Conservation (phyloP, 2,888 invertebrate species). For the Parochlus steinenii region DNA sequence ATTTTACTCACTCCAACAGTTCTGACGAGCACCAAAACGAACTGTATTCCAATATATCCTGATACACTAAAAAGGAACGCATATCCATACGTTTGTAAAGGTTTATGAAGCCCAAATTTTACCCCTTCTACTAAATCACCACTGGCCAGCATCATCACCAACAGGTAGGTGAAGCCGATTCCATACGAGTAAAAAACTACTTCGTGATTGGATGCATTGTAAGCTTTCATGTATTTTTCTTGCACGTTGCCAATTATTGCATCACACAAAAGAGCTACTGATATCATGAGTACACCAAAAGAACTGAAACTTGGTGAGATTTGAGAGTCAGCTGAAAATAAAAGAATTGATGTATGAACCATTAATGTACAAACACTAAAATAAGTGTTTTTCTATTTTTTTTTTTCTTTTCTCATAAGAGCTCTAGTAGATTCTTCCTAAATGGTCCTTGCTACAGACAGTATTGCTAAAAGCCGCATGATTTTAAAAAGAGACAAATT, state of each 20-base stretch:
- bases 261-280: conserved; percentile 78
- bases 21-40: conserved; percentile 77
- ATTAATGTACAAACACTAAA: conserved; percentile 5
- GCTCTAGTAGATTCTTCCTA: neutral
- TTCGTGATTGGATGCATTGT: conserved; percentile 73
- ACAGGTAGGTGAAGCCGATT: conserved; percentile 69
- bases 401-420: neutral
- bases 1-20: conserved; percentile 83
- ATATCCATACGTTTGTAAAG: conserved; percentile 64
- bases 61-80: conserved; percentile 71
- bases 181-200: conserved; percentile 85
- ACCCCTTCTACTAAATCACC: conserved; percentile 63
- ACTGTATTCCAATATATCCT: conserved; percentile 86
- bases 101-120: conserved; percentile 53
- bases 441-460: neutral
- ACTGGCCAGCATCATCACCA: conserved; percentile 49
- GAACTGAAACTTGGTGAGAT: conserved; percentile 57
- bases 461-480: neutral
- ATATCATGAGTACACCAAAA: conserved; percentile 57
- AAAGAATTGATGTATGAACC: conserved; percentile 7
- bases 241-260: conserved; percentile 94
- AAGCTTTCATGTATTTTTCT: conserved; percentile 81
- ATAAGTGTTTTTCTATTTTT: conserved; percentile 1
- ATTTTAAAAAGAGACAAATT: too few relatives aligned
- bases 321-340: conserved; percentile 48